phyloP scores from a whole-genome alignment of 1,140 invertebrate species.

The Planococcus citri region DNA sequence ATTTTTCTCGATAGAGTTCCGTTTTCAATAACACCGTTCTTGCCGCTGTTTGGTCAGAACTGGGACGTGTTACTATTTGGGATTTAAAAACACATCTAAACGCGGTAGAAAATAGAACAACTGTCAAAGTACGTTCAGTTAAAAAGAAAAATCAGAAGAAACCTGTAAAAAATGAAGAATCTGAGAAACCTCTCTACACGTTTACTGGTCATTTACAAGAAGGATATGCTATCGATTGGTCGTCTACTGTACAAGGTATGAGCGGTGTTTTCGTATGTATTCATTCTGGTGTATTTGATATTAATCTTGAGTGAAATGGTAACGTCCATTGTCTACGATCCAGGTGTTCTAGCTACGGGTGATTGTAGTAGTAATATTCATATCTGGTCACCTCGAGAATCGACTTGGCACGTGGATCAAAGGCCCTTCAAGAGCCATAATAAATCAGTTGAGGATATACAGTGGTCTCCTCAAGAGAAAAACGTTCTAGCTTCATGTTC shows the following conservation, averaged over 20 bases:
- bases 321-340: slow-evolving; percentile 26
- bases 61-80: slow-evolving; percentile 82
- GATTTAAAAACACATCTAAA: slow-evolving; percentile 67
- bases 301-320: background rate
- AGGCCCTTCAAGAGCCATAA: slow-evolving; percentile 74
- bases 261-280: slow-evolving; percentile 20
- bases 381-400: slow-evolving; percentile 71
- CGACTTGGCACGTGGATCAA: slow-evolving; percentile 78
- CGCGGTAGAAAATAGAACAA: slow-evolving; percentile 55
- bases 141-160: slow-evolving; percentile 25
- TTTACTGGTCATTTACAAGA: slow-evolving; percentile 85
- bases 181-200: slow-evolving; percentile 58
- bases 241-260: slow-evolving; percentile 55
- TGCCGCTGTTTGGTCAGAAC: slow-evolving; percentile 86
- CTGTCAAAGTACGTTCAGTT: slow-evolving; percentile 43
- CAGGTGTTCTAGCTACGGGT: slow-evolving; percentile 68
- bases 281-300: too few species aligned
- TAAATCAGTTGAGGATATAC: slow-evolving; percentile 92
- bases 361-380: slow-evolving; percentile 86
- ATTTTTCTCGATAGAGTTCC: slow-evolving; percentile 22
- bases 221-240: slow-evolving; percentile 95
- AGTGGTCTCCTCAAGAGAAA: slow-evolving; percentile 95
- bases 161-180: slow-evolving; percentile 30
- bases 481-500: slow-evolving; percentile 92
- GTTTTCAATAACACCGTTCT: slow-evolving; percentile 22